A percentile compares a stretch with the other conserved stretches of the same genome.
Evolutionary conservation across 1,140 invertebrate genomes (phyloP).

Genomic region (Bombus soroeensis): DNA sequence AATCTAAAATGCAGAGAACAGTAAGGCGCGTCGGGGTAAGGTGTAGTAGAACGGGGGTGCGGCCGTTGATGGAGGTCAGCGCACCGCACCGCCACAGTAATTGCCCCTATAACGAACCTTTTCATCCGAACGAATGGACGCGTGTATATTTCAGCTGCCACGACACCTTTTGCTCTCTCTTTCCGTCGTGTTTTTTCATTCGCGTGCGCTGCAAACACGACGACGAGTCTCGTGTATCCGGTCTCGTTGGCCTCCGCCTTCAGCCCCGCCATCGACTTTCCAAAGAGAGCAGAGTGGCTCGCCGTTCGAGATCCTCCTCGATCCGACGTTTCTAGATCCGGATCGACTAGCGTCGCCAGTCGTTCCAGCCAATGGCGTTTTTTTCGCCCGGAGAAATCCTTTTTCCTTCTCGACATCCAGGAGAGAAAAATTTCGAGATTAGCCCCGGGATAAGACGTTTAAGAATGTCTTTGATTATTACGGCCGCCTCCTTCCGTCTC

Average conservation of each 20-base stretch:
- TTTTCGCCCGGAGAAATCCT: not conserved
- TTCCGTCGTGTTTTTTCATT: constrained; percentile 4
- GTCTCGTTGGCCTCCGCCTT: not conserved
- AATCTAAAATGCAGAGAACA: constrained; percentile 52
- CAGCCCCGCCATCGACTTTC: not conserved
- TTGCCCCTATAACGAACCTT: constrained; percentile 52
- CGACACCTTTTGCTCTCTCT: not conserved
- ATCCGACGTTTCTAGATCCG: too few species aligned
- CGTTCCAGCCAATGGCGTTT: not conserved
- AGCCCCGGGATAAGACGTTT: constrained; percentile 5
- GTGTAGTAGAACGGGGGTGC: not conserved
- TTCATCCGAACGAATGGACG: constrained; percentile 43
- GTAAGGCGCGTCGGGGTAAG: constrained; percentile 7
- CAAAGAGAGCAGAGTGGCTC: not conserved
- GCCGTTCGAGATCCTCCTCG: not conserved
- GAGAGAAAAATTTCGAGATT: not conserved
- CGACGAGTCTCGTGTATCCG: not conserved
- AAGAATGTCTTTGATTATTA: constrained; percentile 31
- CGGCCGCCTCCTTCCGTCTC: not conserved
- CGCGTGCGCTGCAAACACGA: not conserved
- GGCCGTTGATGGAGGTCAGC: constrained; percentile 31
- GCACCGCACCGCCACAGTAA: constrained; percentile 33
- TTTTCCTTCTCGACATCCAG: not conserved
- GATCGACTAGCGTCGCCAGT: too few species aligned
- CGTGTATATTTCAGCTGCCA: constrained; percentile 44